Evolutionary conservation across 1,140 invertebrate genomes (phyloP), one percentile per base, ranked within the genome.

Genomic region (Leptopilina boulardi): DNA sequence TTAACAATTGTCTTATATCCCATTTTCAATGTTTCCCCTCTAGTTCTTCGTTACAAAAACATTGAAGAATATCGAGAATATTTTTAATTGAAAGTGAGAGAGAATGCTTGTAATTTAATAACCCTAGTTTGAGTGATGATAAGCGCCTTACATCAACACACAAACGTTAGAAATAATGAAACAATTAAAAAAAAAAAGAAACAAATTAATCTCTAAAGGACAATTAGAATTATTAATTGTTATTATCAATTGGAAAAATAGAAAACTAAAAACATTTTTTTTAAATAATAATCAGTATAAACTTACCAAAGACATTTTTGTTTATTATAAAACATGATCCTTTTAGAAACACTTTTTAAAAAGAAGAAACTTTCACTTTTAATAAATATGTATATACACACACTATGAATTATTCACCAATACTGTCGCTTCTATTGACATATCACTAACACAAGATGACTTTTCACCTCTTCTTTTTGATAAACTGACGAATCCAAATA

Each of bases 401-500:
- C 26, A 78, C 10, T 23, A 76, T 76, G 70, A 59, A 75, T 78
- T 78, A 77, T 79, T 81, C 44, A 71, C 38, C 4, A 47, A 59
- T 71, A 74, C 71, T 70, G 38, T 9, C 18, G 74, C 47, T 71
- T 41, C n/a, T 21, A 76, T 15, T 79, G 71, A 74, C 78, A 74
- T 86, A 86, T 86, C 78, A 75, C 72, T 80, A 26, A 73, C 79
- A 79, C 73, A 41, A 78, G 84, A 90, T 90, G 87, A 90, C 89
- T 85, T 83, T 90, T 90, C 86, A 90, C 89, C 89, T 87, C 81
- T n/a, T 86, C 70, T 51, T 73, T 73, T 73, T 73, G 54, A 75
- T 79, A 84, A n/a, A 38, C 34, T 38, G 34, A 38, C 34, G 34
- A 9, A 38, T 38, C 34, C 34, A 38, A 38, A 38, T 38, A 38